Base-by-base conservation (phyloP, 2,113 vertebrate genomes). In the Cebus imitator region DNA sequence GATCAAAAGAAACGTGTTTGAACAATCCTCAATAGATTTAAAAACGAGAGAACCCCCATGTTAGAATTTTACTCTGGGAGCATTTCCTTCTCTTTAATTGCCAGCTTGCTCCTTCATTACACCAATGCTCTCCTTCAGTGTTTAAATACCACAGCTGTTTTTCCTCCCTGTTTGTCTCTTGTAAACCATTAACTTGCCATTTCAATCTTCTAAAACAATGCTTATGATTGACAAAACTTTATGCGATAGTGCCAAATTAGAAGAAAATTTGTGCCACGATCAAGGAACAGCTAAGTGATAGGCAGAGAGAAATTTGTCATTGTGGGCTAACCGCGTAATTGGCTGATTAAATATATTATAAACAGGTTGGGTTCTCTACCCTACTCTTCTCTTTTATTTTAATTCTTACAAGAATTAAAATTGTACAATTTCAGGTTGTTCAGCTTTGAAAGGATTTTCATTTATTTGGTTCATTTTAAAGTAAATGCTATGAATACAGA, bases 121-220 rank as follows among this genome's bases (percentile, higher is more conserved):
- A 5, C 16, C 68, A 30, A 87, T 78, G 61, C 96, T 98, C 98
- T 97, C 91, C 85, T 55, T 93, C 94, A 52, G 52, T 58, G 96
- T 96, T 96, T 92, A 97, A 98, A 92, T 48, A 52, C 58, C 84
- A 58, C 98, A 98, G 98, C 97, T 98, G 97, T 94, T 98, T 98
- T 73, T 80, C 89, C 87, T 79, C 0, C 18, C 79, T 73, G 92
- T 87, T 98, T 95, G 88, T 90, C 40, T 97, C 94, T 97, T 98
- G 57, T 73, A 94, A 98, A 98, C 97, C 96, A 98, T 97, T 97
- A 97, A 95, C 96, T 98, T 98, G n/a, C 91, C 61, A 97, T 97
- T 98, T 98, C 92, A 95, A 3, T 94, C 94, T 93, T 94, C 37
- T 93, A 43, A 97, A 91, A 64, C 98, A 96, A 89, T 91, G 79